Evolutionary conservation across 92 coral and sea anemone genomes (phyloP).

Genomic region (Epizoanthus scotinus): DNA sequence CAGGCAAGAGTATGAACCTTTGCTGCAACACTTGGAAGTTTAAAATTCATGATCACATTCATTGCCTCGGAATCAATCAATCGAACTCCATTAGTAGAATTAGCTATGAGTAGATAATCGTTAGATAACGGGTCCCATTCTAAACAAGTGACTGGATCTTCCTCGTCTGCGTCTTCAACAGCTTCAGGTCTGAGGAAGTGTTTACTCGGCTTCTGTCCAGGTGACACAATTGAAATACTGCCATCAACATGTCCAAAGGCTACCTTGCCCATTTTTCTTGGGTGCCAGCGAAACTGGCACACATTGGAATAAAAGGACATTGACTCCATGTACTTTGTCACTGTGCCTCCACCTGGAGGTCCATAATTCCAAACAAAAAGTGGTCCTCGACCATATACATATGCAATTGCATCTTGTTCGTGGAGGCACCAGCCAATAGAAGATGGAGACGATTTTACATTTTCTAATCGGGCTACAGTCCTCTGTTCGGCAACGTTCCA

Average conservation of each 20-base stretch:
- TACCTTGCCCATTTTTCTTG: conserved; percentile 69
- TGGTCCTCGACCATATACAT: conserved; percentile 94
- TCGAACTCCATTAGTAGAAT: conserved; percentile 73
- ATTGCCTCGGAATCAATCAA: conserved; percentile 83
- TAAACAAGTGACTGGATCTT: conserved; percentile 89
- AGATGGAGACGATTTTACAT: conserved; percentile 67
- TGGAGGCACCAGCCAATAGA: conserved; percentile 90
- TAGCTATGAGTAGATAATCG: conserved; percentile 86
- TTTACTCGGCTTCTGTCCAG: conserved; percentile 77
- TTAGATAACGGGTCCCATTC: conserved; percentile 94
- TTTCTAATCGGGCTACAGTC: conserved; percentile 59
- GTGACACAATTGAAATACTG: conserved; percentile 76
- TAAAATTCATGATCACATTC: conserved; percentile 88
- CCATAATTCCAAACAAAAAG: conserved; percentile 68
- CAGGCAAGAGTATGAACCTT: conserved; percentile 82
- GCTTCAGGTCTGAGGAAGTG: conserved; percentile 86
- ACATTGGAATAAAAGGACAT: conserved; percentile 83
- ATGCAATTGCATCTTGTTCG: conserved; percentile 70
- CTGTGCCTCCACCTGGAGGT: conserved; percentile 60
- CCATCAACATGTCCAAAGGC: conserved; percentile 96
- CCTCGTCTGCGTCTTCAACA: conserved; percentile 73
- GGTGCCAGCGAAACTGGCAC: conserved; percentile 95
- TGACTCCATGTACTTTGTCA: conserved; percentile 77
- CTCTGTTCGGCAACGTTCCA: conserved; percentile 89
- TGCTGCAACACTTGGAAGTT: conserved; percentile 85